These are phyloP conservation scores for Drosophila longiperda DNA, from an alignment of 2,888 invertebrate genomes.

Conservation along the genomic window DNA sequence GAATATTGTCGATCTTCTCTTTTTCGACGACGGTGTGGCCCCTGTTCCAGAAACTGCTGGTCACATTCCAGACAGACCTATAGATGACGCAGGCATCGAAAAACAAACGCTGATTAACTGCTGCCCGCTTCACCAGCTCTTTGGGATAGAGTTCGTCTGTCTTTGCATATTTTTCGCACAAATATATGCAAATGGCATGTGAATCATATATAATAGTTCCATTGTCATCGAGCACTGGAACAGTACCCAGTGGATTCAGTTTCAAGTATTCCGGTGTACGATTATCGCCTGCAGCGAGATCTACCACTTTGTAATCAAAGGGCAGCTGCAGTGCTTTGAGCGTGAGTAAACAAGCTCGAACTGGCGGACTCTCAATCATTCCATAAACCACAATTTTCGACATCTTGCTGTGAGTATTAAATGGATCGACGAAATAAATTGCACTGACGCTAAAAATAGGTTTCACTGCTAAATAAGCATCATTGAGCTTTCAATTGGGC, in stretches of 20 bases:
- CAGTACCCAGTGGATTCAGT: conserved; percentile 86
- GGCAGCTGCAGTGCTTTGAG: conserved; percentile 87
- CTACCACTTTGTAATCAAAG: conserved; percentile 72
- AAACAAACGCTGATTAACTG: conserved; percentile 68
- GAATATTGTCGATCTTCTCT: conserved; percentile 49
- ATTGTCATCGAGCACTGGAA: conserved; percentile 63
- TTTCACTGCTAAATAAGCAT: background rate
- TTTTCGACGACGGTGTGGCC: conserved; percentile 47
- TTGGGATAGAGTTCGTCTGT: conserved; percentile 45
- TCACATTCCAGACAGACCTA: conserved; percentile 39
- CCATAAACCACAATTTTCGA: conserved; percentile 64
- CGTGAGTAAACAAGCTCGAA: conserved; percentile 87
- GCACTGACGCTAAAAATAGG: background rate
- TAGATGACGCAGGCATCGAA: conserved; percentile 58
- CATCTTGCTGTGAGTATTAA: conserved; percentile 27
- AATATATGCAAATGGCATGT: conserved; percentile 47
- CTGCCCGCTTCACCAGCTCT: conserved; percentile 38
- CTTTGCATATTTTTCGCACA: conserved; percentile 48
- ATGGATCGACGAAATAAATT: background rate
- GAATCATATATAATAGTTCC: conserved; percentile 37
- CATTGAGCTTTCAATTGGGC: conserved; percentile 5
- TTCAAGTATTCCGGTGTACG: conserved; percentile 61
- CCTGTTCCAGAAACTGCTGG: conserved; percentile 26
- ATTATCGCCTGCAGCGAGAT: conserved; percentile 46
- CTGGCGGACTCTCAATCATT: conserved; percentile 86